Base-by-base conservation (phyloP, 23 tunicate species). In the Clavelina lepadiformis region DNA sequence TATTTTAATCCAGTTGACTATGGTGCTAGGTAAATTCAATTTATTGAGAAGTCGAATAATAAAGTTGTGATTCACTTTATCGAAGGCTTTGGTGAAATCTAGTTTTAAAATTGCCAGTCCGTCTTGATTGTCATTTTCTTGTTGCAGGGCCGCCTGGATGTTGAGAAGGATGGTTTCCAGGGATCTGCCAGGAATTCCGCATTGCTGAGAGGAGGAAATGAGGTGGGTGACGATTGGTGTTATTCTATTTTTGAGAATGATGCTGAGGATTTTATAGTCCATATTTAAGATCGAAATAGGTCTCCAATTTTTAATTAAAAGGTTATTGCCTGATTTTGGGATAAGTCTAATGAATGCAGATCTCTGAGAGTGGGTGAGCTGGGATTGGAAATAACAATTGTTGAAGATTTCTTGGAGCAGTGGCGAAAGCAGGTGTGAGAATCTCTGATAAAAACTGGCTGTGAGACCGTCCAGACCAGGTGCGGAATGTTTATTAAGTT, bases 381-480 rank as follows among this genome's bases (percentile, higher is more conserved):
- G 13, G 11, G 30, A 30, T 28, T 28, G 64, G 6, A 58, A 5
- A n/a, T 6, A 58, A n/a, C 30, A 30, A 38, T 58, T 58, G 21
- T 58, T 58, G n/a, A 7, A 58, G 5, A 58, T 5, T 58, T 58
- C 35, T 20, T 25, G 34, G 24, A 25, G 35, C 7, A 58, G 30
- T 13, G 64, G 64, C 6, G 64, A 25, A 3, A 58, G n/a, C 13
- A 7, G 34, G 34, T 58, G 8, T 27, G 7, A 38, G 5, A 58
- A 58, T 4, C 18, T 58, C 32, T 27, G 35, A 23, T 58, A 58
- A 28, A 58, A 58, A 7, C 32, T 58, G 34, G 35, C 18, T 6
- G 64, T 58, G 5, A 58, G 64, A 5, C 64, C 64, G 32, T 58
- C 64, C 5, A 38, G 35, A 5, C 35, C 64, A 58, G 64, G 64